Percentiles rank a stretch among this genome's conserved stretches.
Conservation (phyloP, 2,113 vertebrate species). For the Lipophrys pholis region DNA sequence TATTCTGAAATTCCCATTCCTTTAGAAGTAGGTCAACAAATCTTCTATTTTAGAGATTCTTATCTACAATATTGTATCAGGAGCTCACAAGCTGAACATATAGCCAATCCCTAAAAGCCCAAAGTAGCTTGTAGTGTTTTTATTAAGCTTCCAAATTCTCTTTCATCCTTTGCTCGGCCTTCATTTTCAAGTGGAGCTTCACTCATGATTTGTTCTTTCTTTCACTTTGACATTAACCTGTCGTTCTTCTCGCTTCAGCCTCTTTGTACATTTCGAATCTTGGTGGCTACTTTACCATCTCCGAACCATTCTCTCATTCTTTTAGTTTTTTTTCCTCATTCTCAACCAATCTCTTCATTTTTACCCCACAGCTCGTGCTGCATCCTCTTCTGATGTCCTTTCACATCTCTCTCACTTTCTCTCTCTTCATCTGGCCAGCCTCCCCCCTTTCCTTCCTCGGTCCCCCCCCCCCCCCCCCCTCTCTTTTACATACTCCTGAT, state of each 20-base stretch:
- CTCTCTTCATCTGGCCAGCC: conserved; percentile 43
- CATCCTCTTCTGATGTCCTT: conserved; percentile 48
- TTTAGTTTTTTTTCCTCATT: conserved; percentile 17
- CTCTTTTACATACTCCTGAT: conserved; percentile 74
- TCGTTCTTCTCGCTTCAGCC: neutral
- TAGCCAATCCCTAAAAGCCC: conserved; percentile 25
- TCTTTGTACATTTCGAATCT: conserved; percentile 19
- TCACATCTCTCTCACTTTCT: conserved; percentile 31
- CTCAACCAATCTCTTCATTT: conserved; percentile 44
- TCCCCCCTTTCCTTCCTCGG: conserved; percentile 15
- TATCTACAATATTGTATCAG: conserved; percentile 33
- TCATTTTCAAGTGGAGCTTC: conserved; percentile 15
- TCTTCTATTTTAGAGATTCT: too few species aligned
- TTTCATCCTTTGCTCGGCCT: conserved; percentile 28
- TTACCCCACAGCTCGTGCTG: conserved; percentile 25
- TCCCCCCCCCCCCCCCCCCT: conserved; percentile 30
- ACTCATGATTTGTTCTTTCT: neutral
- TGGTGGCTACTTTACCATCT: conserved; percentile 12
- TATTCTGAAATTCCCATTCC: conserved; percentile 21
- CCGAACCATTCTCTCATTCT: conserved; percentile 36
- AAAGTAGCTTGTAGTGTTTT: conserved; percentile 5
- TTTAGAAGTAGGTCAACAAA: too few species aligned
- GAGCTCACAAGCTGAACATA: neutral
- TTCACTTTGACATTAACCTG: conserved; percentile 13
- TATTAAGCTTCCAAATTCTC: conserved; percentile 25